These are phyloP conservation scores for Drosophila ficusphila DNA, from an alignment of 1,140 invertebrate genomes.

Conservation along the genomic window DNA sequence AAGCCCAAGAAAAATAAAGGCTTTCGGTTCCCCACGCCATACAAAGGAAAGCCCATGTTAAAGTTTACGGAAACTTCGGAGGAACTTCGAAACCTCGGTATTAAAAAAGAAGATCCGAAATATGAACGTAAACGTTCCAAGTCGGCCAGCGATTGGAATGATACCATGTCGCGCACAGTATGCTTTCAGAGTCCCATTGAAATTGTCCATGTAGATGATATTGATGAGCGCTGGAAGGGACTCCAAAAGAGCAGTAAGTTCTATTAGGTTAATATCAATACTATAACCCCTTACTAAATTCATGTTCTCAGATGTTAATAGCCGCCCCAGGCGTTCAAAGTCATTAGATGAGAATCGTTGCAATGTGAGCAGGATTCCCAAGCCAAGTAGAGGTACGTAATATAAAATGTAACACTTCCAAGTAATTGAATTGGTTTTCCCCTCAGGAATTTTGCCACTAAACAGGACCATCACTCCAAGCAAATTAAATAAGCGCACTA, in stretches of 20 bases:
- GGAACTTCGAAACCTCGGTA: not conserved
- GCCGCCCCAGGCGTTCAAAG: constrained; percentile 62
- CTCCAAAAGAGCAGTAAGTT: constrained; percentile 41
- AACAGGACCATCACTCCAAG: constrained; percentile 21
- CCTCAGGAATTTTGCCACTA: constrained; percentile 7
- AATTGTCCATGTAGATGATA: constrained; percentile 27
- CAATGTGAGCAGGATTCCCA: constrained; percentile 36
- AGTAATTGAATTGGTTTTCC: not conserved
- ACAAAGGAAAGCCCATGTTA: constrained; percentile 5
- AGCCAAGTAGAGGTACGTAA: constrained; percentile 39
- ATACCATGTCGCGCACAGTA: constrained; percentile 35
- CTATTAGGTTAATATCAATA: too few species aligned
- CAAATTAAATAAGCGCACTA: constrained; percentile 77
- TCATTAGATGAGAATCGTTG: constrained; percentile 51
- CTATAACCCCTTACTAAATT: not conserved
- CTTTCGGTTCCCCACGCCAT: constrained; percentile 53
- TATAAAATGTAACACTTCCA: too few species aligned
- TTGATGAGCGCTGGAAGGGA: constrained; percentile 44
- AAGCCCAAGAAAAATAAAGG: not conserved
- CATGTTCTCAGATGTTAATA: constrained; percentile 55
- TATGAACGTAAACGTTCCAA: constrained; percentile 47
- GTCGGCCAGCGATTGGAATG: constrained; percentile 32
- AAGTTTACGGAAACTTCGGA: not conserved
- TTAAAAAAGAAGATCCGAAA: not conserved
- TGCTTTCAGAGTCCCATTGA: constrained; percentile 64